These are phyloP conservation scores for Limnephilus marmoratus DNA, from an alignment of 2,888 invertebrate genomes.

Conservation along the genomic window DNA sequence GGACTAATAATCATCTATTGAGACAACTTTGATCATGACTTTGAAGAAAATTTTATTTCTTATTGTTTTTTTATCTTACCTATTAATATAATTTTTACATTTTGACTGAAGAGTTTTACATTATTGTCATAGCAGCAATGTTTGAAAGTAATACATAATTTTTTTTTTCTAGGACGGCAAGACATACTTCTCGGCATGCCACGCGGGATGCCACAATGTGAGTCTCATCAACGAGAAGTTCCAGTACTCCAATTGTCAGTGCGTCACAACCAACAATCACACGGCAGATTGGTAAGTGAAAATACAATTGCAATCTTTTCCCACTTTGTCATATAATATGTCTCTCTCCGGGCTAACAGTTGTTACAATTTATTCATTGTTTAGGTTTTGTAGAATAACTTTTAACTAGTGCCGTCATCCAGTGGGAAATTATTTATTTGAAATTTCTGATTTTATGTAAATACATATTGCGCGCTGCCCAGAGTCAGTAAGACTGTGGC, in stretches of 20 bases:
- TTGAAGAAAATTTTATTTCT: neutral
- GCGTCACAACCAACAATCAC: constrained; percentile 69
- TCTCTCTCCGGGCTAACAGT: too few species aligned
- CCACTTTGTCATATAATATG: too few species aligned
- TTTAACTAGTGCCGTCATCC: too few species aligned
- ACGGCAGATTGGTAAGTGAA: constrained; percentile 52
- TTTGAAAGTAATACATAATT: neutral
- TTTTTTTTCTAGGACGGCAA: constrained; percentile 78
- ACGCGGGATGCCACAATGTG: constrained; percentile 88
- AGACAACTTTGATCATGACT: too few species aligned
- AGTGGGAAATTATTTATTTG: neutral
- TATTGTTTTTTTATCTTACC: neutral
- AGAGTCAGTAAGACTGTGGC: too few species aligned
- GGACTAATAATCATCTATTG: too few species aligned
- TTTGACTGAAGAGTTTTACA: neutral
- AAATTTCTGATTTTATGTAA: neutral
- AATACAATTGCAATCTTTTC: neutral
- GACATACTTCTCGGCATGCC: constrained; percentile 93
- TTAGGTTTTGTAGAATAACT: too few species aligned
- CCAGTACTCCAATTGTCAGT: constrained; percentile 76
- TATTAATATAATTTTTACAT: neutral
- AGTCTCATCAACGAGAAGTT: constrained; percentile 79
- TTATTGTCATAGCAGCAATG: neutral
- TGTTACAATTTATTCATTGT: too few species aligned
- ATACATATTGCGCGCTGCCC: neutral